phyloP scores from a whole-genome alignment of 2,113 vertebrate genomes.

The Odontophorus gujanensis region DNA sequence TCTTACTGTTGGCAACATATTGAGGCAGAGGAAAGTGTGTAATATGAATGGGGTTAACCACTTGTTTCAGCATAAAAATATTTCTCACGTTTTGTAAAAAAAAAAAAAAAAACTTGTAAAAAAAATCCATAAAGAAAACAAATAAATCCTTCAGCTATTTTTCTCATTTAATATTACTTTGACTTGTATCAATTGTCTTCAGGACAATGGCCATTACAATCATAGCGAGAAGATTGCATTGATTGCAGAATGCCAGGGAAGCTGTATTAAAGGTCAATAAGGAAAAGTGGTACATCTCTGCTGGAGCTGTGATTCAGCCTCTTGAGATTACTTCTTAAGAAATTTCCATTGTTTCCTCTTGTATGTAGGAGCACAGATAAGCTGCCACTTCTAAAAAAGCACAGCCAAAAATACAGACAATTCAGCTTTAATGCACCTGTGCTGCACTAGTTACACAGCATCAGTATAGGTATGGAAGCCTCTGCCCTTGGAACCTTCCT shows the following conservation, averaged over 20 bases:
- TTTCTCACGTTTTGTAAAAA: constrained; percentile 33
- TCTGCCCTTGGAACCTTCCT: background rate
- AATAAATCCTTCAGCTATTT: constrained; percentile 63
- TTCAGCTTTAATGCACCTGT: background rate
- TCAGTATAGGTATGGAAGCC: background rate
- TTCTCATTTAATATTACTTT: constrained; percentile 64
- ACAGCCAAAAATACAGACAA: background rate
- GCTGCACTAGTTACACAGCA: background rate
- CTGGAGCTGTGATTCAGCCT: constrained; percentile 45
- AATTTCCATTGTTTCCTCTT: constrained; percentile 40
- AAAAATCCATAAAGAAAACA: constrained; percentile 64
- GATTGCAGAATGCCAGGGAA: constrained; percentile 50
- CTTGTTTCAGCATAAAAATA: constrained; percentile 53
- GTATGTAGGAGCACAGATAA: constrained; percentile 5
- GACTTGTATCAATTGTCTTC: constrained; percentile 48
- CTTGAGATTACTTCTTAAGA: constrained; percentile 27
- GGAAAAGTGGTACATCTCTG: constrained; percentile 54
- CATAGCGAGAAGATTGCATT: constrained; percentile 56
- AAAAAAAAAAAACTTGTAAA: background rate
- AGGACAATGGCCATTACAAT: constrained; percentile 54
- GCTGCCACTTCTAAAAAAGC: background rate
- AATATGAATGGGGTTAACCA: constrained; percentile 66
- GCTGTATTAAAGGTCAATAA: constrained; percentile 69
- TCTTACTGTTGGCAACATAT: constrained; percentile 62
- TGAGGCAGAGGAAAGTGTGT: constrained; percentile 53